Conservation (phyloP, 2,797 vertebrate species). For the Dallia pectoralis region DNA sequence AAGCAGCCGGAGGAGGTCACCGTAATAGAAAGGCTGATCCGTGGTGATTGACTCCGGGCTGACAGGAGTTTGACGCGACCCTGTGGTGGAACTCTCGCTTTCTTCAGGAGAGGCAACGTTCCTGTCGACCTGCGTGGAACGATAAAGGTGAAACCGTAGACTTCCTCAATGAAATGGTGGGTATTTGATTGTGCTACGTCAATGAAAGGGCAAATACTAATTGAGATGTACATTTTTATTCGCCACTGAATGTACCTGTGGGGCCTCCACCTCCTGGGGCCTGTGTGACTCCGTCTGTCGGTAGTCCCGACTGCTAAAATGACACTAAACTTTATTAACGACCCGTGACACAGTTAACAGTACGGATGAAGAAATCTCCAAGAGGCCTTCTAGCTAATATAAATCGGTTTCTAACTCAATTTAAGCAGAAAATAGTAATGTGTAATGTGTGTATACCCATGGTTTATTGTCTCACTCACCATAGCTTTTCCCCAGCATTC, state of each 20-base stretch:
- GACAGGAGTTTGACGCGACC: slow-evolving; percentile 52
- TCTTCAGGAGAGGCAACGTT: slow-evolving; percentile 56
- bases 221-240: neutral
- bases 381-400: too few species aligned
- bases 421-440: too few species aligned
- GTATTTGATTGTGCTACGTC: neutral
- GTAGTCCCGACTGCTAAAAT: slow-evolving; percentile 73
- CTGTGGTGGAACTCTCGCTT: slow-evolving; percentile 42
- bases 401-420: too few species aligned
- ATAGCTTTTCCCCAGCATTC: too few species aligned
- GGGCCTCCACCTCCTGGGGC: slow-evolving; percentile 28
- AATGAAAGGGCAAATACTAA: neutral
- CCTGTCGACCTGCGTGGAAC: slow-evolving; percentile 38
- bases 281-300: slow-evolving; percentile 42
- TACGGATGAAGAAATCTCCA: neutral
- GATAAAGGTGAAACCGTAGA: neutral
- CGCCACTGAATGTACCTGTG: slow-evolving; percentile 10
- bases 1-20: slow-evolving; percentile 81
- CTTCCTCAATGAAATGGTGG: neutral
- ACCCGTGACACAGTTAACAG: neutral
- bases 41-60: rapidly evolving
- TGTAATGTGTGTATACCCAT: too few species aligned
- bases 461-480: too few species aligned
- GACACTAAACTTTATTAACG: slow-evolving; percentile 65
- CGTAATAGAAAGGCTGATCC: slow-evolving; percentile 60